Base-by-base conservation (phyloP, 2,888 invertebrate species). In the Atethmia centrago region DNA sequence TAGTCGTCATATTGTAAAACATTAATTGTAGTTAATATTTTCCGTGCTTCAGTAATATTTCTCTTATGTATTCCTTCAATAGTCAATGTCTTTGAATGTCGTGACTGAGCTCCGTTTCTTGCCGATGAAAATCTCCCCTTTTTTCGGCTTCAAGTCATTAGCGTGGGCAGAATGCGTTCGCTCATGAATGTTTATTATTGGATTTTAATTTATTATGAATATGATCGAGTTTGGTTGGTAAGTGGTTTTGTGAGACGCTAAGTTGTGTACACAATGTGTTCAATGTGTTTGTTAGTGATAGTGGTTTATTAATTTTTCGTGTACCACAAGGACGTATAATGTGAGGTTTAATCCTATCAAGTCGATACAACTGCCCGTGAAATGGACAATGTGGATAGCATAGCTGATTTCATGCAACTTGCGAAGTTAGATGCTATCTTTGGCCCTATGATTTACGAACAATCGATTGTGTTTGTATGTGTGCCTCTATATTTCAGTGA, bases 51-150 rank as follows among this genome's bases (percentile, higher is more conserved):
- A 12, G 21, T 45, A 69, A 58, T 56, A 62, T 55, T 59, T 51
- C 4, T 56, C n/a, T 66, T 49, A 55, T 51, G 28, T 71, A 59
- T 71, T 59, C 40, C 40, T 62, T 69, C 25, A 69, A 69, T 69
- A 49, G 21, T 40, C 63, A 53, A 71, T 79, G 40, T 67, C 72
- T 72, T 71, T 19, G 19, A 67, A 69, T 84, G 53, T 63, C 83
- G 83, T 84, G 82, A 77, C 76, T 72, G 21, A 53, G n/a, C 36
- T 47, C 65, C 62, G 74, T 84, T 84, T 77, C 64, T 77, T 67
- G 42, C 21, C n/a, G 31, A 72, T 53, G 42, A 70, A 79, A 74
- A 53, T 66, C 19, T 28, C 21, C 65, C 62, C 28, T 53, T 47
- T 53, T 42, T 72, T 59, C 2, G 47, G 49, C 47, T 65, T 71